Conservation (phyloP, 2,113 vertebrate genomes). For the Bufo bufo region DNA sequence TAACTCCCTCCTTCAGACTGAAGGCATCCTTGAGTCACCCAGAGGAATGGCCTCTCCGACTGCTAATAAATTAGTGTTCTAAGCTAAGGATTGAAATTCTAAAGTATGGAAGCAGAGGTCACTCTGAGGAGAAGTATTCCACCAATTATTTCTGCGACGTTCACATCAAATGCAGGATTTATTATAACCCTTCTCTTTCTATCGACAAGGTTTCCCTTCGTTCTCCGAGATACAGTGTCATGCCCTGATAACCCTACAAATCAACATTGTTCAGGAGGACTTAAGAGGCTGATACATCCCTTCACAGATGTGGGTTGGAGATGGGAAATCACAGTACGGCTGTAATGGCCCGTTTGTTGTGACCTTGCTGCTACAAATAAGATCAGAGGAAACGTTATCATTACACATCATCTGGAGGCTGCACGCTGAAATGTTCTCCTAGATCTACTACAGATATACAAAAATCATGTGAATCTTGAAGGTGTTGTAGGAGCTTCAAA, state of each 20-base stretch:
- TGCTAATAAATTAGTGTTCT: neutral
- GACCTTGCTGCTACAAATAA: slow-evolving; percentile 40
- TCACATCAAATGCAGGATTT: slow-evolving; percentile 44
- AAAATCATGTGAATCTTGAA: neutral
- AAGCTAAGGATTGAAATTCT: neutral
- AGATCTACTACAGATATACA: neutral
- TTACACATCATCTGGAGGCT: neutral
- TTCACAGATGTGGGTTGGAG: neutral
- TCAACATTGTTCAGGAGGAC: slow-evolving; percentile 33
- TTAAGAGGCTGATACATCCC: slow-evolving; percentile 12
- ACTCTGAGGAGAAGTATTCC: neutral
- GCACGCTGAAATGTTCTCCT: neutral
- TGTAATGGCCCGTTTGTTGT: slow-evolving; percentile 35
- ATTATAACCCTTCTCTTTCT: slow-evolving; percentile 27
- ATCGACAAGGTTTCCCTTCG: slow-evolving; percentile 20
- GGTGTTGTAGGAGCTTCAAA: neutral
- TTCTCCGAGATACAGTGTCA: slow-evolving; percentile 11
- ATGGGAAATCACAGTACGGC: slow-evolving; percentile 30
- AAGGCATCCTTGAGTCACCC: neutral
- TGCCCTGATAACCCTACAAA: slow-evolving; percentile 54
- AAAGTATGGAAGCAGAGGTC: neutral
- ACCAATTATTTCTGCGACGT: slow-evolving; percentile 44
- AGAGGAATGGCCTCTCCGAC: neutral
- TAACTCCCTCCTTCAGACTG: neutral
- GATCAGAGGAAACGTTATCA: neutral